Evolutionary conservation across 2,888 invertebrate species (phyloP), one percentile per base, ranked within the genome.

Genomic region (Liopterus haemorrhoidalis): DNA sequence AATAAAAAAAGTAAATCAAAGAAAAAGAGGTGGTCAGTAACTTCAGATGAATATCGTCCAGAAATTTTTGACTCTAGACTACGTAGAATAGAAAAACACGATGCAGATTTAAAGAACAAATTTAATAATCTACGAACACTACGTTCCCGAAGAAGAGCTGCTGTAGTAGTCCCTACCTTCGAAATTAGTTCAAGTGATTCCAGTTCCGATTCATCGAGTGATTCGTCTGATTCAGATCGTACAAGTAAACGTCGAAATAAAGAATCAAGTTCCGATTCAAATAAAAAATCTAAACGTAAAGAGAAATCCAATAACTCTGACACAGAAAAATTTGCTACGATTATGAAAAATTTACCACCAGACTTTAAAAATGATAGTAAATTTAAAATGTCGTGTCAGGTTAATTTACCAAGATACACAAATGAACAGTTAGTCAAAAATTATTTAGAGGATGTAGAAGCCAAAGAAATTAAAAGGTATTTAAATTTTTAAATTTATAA

Each of bases 341-440:
- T 21, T 28, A 30, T 9, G 19, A 39, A 25, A 43, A 44, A 43
- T 16, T 9, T 6, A 8, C 8, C 15, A 36, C 21, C 28, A 43
- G 50, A 44, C 19, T 27, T 43, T 16, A 42, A 36, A 24, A 53
- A 49, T 37, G 59, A 60, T 49, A 47, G 47, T 12, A 62, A 61
- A 51, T 57, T 62, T 27, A 50, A 50, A 19, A 48, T 40, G 4
- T 44, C 57, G 49, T 54, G 59, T 40, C 57, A 55, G 41, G 56
- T 65, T 20, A 54, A 55, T 12, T 50, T 66, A 44, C 57, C 60
- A 18, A 54, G 53, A 48, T 51, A 61, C 28, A 53, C 56, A 18
- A 56, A 59, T 46, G 58, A 60, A 35, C 54, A 59, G 46, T 45
- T 66, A 46, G 60, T 59, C 39, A 54, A 56, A n/a, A 46, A 55